Conservation (phyloP, 1,140 invertebrate genomes). For the Kradibia gibbosae region DNA sequence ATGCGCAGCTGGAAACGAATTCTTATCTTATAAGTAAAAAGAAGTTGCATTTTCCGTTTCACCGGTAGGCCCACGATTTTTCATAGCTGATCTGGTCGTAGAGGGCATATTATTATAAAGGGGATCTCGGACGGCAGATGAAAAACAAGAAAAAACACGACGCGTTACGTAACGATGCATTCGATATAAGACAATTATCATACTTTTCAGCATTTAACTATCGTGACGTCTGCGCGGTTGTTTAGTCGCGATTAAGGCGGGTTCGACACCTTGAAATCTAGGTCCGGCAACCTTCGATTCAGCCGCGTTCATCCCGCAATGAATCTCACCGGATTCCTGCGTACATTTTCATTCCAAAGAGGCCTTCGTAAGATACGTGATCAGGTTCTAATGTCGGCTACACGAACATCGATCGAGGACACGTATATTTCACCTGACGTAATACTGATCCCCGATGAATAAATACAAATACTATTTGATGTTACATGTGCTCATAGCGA, state of each 20-base stretch:
- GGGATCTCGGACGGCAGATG: background rate
- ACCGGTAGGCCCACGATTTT: constrained; percentile 15
- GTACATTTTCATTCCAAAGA: background rate
- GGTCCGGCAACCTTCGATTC: too few species aligned
- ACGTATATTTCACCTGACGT: background rate
- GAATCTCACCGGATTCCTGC: background rate
- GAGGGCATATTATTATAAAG: background rate
- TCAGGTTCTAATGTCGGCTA: background rate
- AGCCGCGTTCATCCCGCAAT: background rate
- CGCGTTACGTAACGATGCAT: background rate
- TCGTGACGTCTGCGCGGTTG: background rate
- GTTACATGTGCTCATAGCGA: background rate
- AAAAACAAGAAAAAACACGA: background rate
- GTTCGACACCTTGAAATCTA: too few species aligned
- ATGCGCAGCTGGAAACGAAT: background rate
- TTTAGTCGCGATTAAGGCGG: too few species aligned
- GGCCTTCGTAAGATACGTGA: background rate
- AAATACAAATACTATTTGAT: background rate
- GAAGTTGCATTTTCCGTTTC: background rate
- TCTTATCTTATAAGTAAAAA: background rate
- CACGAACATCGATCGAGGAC: background rate
- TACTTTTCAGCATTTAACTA: background rate
- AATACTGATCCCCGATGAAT: background rate
- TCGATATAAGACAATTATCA: background rate
- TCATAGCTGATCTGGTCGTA: background rate